Evolutionary conservation across 2,888 invertebrate genomes (phyloP), one percentile per base, ranked within the genome.

Genomic region (Dorcus hopei): DNA sequence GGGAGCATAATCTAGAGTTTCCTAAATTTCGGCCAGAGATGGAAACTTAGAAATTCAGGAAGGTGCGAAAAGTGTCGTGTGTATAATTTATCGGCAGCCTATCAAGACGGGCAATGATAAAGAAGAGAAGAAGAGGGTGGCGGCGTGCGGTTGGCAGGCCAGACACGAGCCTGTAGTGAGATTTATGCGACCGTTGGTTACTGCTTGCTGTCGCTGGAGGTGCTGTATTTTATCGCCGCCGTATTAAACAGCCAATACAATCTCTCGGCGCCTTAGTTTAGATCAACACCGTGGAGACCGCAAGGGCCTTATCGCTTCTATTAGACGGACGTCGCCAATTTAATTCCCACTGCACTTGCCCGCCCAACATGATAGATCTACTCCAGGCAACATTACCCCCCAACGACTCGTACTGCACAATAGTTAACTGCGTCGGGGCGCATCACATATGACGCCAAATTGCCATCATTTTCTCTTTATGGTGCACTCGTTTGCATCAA

Each of bases 81-180:
- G 64, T 68, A 70, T 74, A 73, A 75, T 75, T 75, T 75, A 75
- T 75, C 67, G 74, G 72, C 68, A 71, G 65, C 70, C 73, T 70
- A 73, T 74, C 74, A 74, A 72, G 68, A 69, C 69, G 69, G 71
- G 73, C 70, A 74, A 75, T 75, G 74, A 74, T 72, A 72, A 72
- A 70, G 73, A 71, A 64, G 64, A 64, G 61, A 68, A 67, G 70
- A 64, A 68, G 70, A 69, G 62, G 70, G 19, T 19, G 19, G 68
- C 66, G 66, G 65, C 68, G 63, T 72, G 72, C 65, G 73, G 74
- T 75, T 74, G 74, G 74, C 74, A 74, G 71, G 70, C 74, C 66
- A 69, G 73, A 72, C 74, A 72, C 73, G 72, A 71, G 71, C 69
- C 70, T 66, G 69, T 68, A 70, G 70, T 68, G 72, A 75, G 74